A percentile compares a stretch with the other conserved stretches of the same genome.
These are phyloP conservation scores for Encarsia formosa DNA, from an alignment of 2,888 invertebrate genomes.

Conservation along the genomic window DNA sequence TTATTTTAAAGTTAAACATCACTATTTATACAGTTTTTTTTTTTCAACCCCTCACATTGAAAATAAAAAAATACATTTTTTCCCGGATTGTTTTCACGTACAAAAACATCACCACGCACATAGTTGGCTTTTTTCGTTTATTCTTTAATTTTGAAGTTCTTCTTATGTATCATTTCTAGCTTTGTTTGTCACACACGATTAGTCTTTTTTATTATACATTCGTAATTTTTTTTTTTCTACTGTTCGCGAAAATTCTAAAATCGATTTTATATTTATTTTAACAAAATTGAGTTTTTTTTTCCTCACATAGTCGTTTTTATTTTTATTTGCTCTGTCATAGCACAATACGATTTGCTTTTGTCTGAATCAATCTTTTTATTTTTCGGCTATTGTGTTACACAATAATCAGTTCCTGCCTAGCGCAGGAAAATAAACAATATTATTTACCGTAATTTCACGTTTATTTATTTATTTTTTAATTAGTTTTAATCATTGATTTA, in stretches of 20 bases:
- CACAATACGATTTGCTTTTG: conserved; percentile 24
- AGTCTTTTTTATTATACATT: conserved; percentile 20
- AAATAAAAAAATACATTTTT: conserved; percentile 44
- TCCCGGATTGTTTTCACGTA: conserved; percentile 36
- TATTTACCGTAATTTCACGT: too few relatives aligned
- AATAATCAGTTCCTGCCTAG: too few relatives aligned
- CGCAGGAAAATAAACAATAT: too few relatives aligned
- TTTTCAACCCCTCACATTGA: conserved; percentile 30
- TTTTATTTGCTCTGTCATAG: conserved; percentile 16
- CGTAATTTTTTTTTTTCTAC: conserved; percentile 16
- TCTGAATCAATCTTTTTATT: conserved; percentile 5
- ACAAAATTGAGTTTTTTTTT: not conserved
- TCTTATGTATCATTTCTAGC: conserved; percentile 4
- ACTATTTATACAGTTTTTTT: not conserved
- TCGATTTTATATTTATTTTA: conserved; percentile 21
- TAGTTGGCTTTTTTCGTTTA: conserved; percentile 25
- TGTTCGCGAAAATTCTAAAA: conserved; percentile 33
- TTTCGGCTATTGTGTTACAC: conserved; percentile 11
- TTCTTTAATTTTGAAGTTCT: conserved; percentile 26
- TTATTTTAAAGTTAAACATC: too few relatives aligned
- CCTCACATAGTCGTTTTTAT: conserved; percentile 5
- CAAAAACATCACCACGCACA: conserved; percentile 41
- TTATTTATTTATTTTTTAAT: too few relatives aligned
- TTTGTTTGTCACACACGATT: conserved; percentile 9
- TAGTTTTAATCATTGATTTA: conserved; percentile 8